A percentile compares a stretch with the other conserved stretches of the same genome.
These are phyloP conservation scores for Aptenodytes forsteri DNA, from an alignment of 2,113 vertebrate genomes.

Conservation along the genomic window DNA sequence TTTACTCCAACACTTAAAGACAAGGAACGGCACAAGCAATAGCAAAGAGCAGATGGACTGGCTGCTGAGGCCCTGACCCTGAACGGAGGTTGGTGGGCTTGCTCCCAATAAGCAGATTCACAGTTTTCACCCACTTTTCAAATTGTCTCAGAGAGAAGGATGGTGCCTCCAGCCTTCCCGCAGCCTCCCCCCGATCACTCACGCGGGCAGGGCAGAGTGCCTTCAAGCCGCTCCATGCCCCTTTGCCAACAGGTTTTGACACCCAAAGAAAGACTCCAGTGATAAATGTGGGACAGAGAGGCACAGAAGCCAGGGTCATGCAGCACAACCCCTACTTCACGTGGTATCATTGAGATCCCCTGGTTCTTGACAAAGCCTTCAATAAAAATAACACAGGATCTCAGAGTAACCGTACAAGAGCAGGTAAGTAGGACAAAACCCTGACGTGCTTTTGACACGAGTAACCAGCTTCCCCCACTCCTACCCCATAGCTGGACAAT, in stretches of 20 bases:
- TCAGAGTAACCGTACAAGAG: not conserved
- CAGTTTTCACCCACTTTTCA: not conserved
- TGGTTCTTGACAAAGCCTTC: not conserved
- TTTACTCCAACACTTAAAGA: not conserved
- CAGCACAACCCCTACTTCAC: not conserved
- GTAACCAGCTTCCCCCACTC: not conserved
- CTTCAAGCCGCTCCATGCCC: not conserved
- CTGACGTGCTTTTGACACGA: not conserved
- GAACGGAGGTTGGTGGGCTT: not conserved
- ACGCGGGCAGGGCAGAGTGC: rapidly evolving
- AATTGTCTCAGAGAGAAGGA: not conserved
- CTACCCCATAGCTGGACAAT: not conserved
- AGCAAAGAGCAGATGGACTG: not conserved
- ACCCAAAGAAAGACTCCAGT: too few species aligned
- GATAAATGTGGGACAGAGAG: not conserved
- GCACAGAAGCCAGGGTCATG: not conserved
- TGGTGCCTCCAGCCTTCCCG: not conserved
- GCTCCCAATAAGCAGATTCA: not conserved
- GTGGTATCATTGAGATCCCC: rapidly evolving
- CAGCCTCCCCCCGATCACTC: too few species aligned
- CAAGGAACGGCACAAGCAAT: not conserved
- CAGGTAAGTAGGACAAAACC: not conserved
- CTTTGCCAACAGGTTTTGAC: not conserved
- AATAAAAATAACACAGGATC: not conserved
- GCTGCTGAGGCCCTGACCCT: not conserved